Evolutionary conservation across 2,888 invertebrate species (phyloP).

Genomic region (Dolichomitus sp.): DNA sequence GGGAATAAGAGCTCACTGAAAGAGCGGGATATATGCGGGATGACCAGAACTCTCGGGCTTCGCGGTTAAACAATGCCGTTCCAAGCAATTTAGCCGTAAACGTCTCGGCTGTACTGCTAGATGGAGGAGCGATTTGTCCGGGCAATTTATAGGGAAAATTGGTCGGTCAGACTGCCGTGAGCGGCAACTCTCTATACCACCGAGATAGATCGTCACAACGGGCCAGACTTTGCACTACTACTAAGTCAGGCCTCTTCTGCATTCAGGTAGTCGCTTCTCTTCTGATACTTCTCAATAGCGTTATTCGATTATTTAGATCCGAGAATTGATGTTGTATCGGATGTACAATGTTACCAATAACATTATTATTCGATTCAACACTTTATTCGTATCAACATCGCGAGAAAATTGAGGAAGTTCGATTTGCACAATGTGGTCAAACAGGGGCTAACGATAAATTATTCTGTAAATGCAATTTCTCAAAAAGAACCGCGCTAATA

Average conservation of each 20-base stretch:
- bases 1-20: conserved; percentile 51
- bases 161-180: conserved; percentile 78
- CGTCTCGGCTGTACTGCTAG: conserved; percentile 71
- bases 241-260: neutral
- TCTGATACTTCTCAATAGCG: neutral
- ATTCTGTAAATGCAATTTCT: neutral
- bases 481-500: neutral
- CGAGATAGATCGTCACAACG: conserved; percentile 22
- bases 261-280: neutral
- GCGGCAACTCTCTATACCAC: conserved; percentile 36
- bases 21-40: conserved; percentile 76
- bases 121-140: conserved; percentile 80
- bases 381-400: conserved; percentile 2
- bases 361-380: neutral
- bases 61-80: conserved; percentile 84
- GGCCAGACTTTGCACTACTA: conserved; percentile 23
- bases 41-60: conserved; percentile 79
- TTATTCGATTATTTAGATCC: conserved; percentile 10
- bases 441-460: neutral
- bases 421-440: neutral
- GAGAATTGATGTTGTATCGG: neutral
- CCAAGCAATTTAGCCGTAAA: conserved; percentile 84
- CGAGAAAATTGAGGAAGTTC: neutral
- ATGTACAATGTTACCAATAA: neutral
- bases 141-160: conserved; percentile 85